Evolutionary conservation across 2,888 invertebrate genomes (phyloP), one percentile per base, ranked within the genome.

Genomic region (Microchrysa polita): DNA sequence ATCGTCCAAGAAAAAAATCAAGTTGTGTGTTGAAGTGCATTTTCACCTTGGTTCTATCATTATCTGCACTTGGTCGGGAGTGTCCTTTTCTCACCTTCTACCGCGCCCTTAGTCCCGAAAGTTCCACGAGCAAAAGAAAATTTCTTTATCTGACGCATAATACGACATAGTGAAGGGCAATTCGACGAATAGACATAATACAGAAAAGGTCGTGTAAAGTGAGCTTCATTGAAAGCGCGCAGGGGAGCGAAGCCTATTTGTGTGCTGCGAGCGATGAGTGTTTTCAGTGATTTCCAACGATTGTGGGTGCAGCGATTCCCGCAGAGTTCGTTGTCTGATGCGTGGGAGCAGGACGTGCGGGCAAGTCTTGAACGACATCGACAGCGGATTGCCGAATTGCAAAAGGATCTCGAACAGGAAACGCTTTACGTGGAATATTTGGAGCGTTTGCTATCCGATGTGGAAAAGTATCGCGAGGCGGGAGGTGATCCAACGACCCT

Each of bases 271-370:
- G 71, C 60, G 48, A 92, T 92, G 94, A 94, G 94, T 88, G 94
- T 94, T 83, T 94, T 93, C 85, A 92, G 92, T 83, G 94, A 94
- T 88, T 94, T 95, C 86, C 93, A 94, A 87, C 92, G 93, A 85
- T 92, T 95, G 86, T 95, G 95, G 95, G 90, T 91, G 87, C 92
- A 94, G 88, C 89, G 94, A 82, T 95, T 95, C 88, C 95, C 95
- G 79, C 94, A 94, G 83, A 94, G 93, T 87, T 92, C 93, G 79
- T 88, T 95, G 80, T 95, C 95, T 84, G 93, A 93, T 83, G 94
- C 94, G 83, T 95, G 94, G 95, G 95, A 95, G 85, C 94, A 94
- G 87, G 94, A 95, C 88, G 94, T 95, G 82, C 90, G 94, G 82
- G 93, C 93, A 79, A 95, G 95, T 87, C 89, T 96, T 80, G 90